phyloP scores from a whole-genome alignment of 2,888 invertebrate species.

The Caenorhabditis sulstoni region DNA sequence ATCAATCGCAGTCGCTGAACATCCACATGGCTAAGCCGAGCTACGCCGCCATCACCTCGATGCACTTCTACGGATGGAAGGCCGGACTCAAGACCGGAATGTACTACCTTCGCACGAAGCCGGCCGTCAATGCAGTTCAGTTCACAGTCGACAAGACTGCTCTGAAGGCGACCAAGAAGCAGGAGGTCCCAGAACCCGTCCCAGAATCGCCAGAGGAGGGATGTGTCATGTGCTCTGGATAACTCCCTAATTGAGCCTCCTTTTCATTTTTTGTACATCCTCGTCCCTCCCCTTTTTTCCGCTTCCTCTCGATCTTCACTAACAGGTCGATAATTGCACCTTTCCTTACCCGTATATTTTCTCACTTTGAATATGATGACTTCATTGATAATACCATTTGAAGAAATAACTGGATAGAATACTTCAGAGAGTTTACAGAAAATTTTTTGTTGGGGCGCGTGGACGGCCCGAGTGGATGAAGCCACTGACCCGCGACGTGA shows the following conservation, averaged over 20 bases:
- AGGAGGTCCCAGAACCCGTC: conserved; percentile 21
- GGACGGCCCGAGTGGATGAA: too few species aligned
- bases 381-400: too few species aligned
- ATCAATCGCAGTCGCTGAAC: conserved; percentile 98
- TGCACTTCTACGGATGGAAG: conserved; percentile 90
- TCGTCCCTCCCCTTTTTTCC: conserved; percentile 12
- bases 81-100: conserved; percentile 96
- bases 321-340: not conserved
- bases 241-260: conserved; percentile 27
- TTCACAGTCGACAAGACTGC: conserved; percentile 94
- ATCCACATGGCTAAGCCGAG: conserved; percentile 96
- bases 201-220: conserved; percentile 70
- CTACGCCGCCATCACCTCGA: conserved; percentile 94
- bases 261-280: conserved; percentile 35
- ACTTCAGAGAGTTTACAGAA: too few species aligned
- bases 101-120: conserved; percentile 97
- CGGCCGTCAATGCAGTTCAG: conserved; percentile 95
- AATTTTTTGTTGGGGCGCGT: too few species aligned
- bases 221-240: conserved; percentile 78
- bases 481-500: too few species aligned
- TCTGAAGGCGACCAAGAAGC: conserved; percentile 51
- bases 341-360: not conserved
- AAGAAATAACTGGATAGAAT: too few species aligned
- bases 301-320: not conserved
- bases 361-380: too few species aligned